Percentiles rank a stretch among this genome's conserved stretches.
phyloP scores from a whole-genome alignment of 2,888 invertebrate species.

The Lagria hirta region DNA sequence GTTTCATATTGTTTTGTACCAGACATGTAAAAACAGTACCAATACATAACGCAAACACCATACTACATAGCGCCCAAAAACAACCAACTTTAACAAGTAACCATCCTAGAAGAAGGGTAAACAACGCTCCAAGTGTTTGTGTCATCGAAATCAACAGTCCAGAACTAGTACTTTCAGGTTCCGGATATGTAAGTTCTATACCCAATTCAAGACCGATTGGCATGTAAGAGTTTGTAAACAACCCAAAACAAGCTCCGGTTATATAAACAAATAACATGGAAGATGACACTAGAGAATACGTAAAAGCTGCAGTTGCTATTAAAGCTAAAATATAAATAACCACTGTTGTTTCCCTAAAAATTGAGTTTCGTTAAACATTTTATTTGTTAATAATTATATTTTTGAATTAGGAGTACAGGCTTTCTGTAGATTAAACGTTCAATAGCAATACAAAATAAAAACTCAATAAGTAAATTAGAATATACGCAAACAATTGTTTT shows the following conservation, averaged over 20 bases:
- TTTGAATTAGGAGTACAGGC: no score
- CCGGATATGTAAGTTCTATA: conserved; percentile 37
- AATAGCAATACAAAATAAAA: no score
- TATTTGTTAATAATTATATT: no score
- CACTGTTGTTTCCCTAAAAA: conserved; percentile 31
- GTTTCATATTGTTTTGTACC: conserved; percentile 35
- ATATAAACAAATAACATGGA: conserved; percentile 28
- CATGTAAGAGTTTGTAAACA: conserved; percentile 36
- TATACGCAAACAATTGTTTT: neutral
- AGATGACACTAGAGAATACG: conserved; percentile 29
- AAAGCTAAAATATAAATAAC: conserved; percentile 27
- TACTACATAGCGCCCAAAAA: conserved; percentile 38
- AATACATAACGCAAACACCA: conserved; percentile 31
- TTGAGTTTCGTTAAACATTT: conserved; percentile 4
- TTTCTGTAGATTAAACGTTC: no score
- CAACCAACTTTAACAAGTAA: conserved; percentile 33
- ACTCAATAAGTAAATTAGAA: no score
- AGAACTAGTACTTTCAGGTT: conserved; percentile 35
- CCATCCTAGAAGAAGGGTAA: conserved; percentile 31
- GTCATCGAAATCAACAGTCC: conserved; percentile 35
- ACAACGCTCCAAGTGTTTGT: conserved; percentile 33
- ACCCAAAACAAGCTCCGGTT: conserved; percentile 27
- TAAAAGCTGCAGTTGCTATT: conserved; percentile 26
- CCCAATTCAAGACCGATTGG: conserved; percentile 38
- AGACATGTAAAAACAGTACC: conserved; percentile 37